Evolutionary conservation across 2,888 invertebrate genomes (phyloP).

Genomic region (Cheilosia impressa): DNA sequence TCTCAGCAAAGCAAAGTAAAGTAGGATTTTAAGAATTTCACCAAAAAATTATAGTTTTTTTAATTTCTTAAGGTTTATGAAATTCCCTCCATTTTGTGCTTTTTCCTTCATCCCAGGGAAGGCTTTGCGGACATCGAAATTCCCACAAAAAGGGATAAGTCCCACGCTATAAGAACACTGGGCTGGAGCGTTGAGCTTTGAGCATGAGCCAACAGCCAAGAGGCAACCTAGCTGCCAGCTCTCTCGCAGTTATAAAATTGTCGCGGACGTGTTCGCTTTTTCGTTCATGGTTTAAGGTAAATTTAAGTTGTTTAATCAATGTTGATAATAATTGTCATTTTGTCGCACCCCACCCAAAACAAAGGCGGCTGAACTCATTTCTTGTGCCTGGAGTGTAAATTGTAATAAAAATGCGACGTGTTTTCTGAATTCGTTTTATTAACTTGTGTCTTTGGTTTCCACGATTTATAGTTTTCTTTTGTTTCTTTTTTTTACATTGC

Average conservation of each 20-base stretch:
- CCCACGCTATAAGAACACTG: too few relatives aligned
- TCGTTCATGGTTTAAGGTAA: conserved; percentile 7
- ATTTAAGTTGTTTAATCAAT: conserved; percentile 6
- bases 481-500: not conserved
- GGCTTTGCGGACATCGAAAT: too few relatives aligned
- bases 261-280: conserved; percentile 29
- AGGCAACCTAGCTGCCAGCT: conserved; percentile 27
- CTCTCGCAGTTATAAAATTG: conserved; percentile 62
- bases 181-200: not conserved
- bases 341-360: conserved; percentile 66
- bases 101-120: too few relatives aligned
- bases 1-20: too few relatives aligned
- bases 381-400: conserved; percentile 52
- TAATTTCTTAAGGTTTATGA: too few relatives aligned
- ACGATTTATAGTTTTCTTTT: conserved; percentile 7
- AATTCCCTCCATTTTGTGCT: too few relatives aligned
- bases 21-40: too few relatives aligned
- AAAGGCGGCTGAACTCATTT: conserved; percentile 52
- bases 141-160: too few relatives aligned
- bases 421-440: not conserved
- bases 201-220: conserved; percentile 52
- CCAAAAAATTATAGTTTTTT: too few relatives aligned
- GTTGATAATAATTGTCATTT: not conserved
- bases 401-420: conserved; percentile 14
- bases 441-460: not conserved